Evolutionary conservation across 2,113 vertebrate species (phyloP), one percentile per base, ranked within the genome.

Genomic region (Engraulis encrasicolus): DNA sequence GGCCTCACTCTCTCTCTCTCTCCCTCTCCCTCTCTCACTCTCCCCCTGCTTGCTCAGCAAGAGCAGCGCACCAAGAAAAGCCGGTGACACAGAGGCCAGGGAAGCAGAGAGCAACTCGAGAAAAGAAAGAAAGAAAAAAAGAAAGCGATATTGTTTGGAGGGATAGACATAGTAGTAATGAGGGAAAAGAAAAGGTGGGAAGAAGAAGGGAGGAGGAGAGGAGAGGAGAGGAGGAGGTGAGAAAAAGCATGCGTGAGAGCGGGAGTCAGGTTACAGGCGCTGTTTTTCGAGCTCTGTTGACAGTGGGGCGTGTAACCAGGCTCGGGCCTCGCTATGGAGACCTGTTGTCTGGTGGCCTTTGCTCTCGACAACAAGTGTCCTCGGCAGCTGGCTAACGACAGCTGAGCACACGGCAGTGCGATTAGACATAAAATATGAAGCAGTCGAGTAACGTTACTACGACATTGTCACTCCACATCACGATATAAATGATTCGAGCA

Each of bases 341-440:
- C 79, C 80, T 85, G 80, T 88, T 87, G 88, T 85, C 66, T 84
- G 81, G 86, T 83, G 80, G 86, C 86, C 88, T 87, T 88, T 84
- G 36, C 83, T 85, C 81, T 83, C 81, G 36, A 83, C 81, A 79
- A 87, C 84, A 85, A 87, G 79, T 80, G 71, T 83, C 82, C 38
- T 31, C 23, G 48, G 58, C 83, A 85, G 86, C 86, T 82, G 83
- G 36, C 48, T 31, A 50, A 19, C 34, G 45, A 34, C 45, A 82
- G 34, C 50, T 85, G 52, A 37, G 36, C 45, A 45, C 23, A 84
- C 45, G 78, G 6, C n/a, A 36, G 0, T 34, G 6, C 66, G 79
- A 78, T 78, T 83, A 18, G 79, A 23, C 18, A 54, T 61, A 88
- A 61, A 48, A 58, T 48, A 85, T 18, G 50, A 49, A 36, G 27